Evolutionary conservation across 53 echinoderm and acorn worm genomes (phyloP).

Genomic region (Actinopyga echinites): DNA sequence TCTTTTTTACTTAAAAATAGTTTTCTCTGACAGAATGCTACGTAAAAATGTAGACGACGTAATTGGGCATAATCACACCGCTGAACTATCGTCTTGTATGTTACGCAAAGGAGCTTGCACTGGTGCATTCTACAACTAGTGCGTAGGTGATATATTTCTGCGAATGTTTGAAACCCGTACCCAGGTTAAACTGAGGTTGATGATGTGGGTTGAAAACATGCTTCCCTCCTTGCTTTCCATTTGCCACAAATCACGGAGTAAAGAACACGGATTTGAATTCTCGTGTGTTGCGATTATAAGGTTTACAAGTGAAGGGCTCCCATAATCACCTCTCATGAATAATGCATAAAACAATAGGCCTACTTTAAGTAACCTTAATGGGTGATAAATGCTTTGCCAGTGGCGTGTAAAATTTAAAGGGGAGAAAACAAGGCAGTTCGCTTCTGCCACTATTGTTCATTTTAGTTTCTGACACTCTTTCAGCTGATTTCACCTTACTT

Average conservation of each 20-base stretch:
- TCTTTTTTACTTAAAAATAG: too few species aligned
- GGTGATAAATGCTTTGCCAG: constrained; percentile 38
- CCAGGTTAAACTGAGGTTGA: too few species aligned
- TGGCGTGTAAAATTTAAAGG: constrained; percentile 38
- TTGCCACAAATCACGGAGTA: background rate
- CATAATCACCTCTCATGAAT: constrained; percentile 29
- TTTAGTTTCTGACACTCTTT: constrained; percentile 17
- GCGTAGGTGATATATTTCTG: too few species aligned
- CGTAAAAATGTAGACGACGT: too few species aligned
- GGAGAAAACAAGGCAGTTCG: constrained; percentile 7
- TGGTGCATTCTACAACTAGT: too few species aligned
- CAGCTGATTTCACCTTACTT: constrained; percentile 27
- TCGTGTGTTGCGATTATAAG: constrained; percentile 26
- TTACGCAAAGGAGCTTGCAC: too few species aligned
- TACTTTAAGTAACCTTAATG: constrained; percentile 30
- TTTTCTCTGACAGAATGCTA: too few species aligned
- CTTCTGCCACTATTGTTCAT: constrained; percentile 4
- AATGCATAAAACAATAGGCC: constrained; percentile 28
- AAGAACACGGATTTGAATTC: background rate
- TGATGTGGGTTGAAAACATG: too few species aligned
- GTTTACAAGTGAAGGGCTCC: constrained; percentile 31
- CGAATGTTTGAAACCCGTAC: too few species aligned
- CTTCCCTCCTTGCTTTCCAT: background rate
- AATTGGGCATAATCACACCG: too few species aligned
- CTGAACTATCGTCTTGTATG: too few species aligned